Evolutionary conservation across 2,797 vertebrate species (phyloP).

Genomic region (Sitta carolinensis): DNA sequence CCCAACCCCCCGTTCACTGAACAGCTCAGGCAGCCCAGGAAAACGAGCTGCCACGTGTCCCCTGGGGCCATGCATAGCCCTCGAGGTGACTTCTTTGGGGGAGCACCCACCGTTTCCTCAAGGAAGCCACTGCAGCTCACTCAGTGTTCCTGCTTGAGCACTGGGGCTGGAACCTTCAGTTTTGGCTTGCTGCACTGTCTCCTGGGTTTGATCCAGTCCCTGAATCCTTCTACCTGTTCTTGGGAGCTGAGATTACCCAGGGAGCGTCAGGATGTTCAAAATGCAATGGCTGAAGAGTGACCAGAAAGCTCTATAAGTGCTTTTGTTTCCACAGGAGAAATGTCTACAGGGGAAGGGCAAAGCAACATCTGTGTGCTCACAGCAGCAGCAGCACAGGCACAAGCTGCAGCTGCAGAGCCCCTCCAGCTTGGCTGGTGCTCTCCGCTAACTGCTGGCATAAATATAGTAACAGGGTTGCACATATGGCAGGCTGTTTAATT

Average conservation of each 20-base stretch:
- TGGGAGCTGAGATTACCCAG: background rate
- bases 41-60: rapidly evolving
- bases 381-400: background rate
- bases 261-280: background rate
- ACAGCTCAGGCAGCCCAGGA: background rate
- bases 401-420: constrained; percentile 12
- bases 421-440: background rate
- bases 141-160: background rate
- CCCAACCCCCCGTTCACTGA: background rate
- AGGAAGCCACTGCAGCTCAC: background rate
- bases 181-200: background rate
- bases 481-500: constrained; percentile 70
- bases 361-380: constrained; percentile 9
- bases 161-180: background rate
- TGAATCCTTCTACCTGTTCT: background rate
- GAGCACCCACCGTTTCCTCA: background rate
- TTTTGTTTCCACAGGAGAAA: background rate
- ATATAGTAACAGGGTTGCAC: constrained; percentile 47
- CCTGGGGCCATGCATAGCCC: rapidly evolving
- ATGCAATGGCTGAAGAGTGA: background rate
- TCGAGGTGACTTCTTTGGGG: rapidly evolving
- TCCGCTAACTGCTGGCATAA: constrained; percentile 50
- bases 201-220: background rate
- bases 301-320: background rate
- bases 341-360: background rate